A percentile compares a stretch with the other conserved stretches of the same genome.
These are phyloP conservation scores for Acleris sparsana DNA, from an alignment of 2,888 invertebrate species.

Conservation along the genomic window DNA sequence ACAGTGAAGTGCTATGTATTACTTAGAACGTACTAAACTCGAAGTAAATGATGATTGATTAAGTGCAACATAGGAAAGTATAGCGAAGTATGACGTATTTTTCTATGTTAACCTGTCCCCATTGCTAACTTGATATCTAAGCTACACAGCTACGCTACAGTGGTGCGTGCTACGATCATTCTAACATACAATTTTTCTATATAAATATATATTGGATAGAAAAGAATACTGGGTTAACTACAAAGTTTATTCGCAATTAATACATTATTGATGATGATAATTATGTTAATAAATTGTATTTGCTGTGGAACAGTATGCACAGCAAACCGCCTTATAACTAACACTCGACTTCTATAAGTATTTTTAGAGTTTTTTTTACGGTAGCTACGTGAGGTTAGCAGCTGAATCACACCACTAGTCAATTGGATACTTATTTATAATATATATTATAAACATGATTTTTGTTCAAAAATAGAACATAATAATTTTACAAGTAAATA, in stretches of 20 bases:
- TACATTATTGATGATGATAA: slow-evolving; percentile 38
- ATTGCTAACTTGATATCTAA: slow-evolving; percentile 44
- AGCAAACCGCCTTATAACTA: slow-evolving; percentile 51
- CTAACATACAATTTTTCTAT: slow-evolving; percentile 28
- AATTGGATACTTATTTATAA: slow-evolving; percentile 45
- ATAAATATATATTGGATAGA: slow-evolving; percentile 46
- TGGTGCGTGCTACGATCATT: slow-evolving; percentile 39
- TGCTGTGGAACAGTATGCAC: slow-evolving; percentile 55
- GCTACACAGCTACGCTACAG: slow-evolving; percentile 42
- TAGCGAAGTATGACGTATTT: slow-evolving; percentile 48
- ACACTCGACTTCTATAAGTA: slow-evolving; percentile 38
- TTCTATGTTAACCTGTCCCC: slow-evolving; percentile 40
- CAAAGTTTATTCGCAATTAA: slow-evolving; percentile 39
- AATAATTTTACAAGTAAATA: slow-evolving; percentile 44
- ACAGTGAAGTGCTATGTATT: slow-evolving; percentile 61
- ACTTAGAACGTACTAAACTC: slow-evolving; percentile 49
- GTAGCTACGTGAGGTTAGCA: slow-evolving; percentile 52
- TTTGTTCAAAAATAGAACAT: slow-evolving; percentile 39
- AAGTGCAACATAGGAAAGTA: slow-evolving; percentile 48
- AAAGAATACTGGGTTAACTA: slow-evolving; percentile 52
- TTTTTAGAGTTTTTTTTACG: slow-evolving; percentile 37
- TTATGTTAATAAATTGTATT: slow-evolving; percentile 43
- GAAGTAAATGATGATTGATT: slow-evolving; percentile 46
- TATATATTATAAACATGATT: slow-evolving; percentile 29
- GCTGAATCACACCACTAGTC: slow-evolving; percentile 69